Evolutionary conservation across 2,888 invertebrate species (phyloP).

Genomic region (Drosophila subsilvestris): DNA sequence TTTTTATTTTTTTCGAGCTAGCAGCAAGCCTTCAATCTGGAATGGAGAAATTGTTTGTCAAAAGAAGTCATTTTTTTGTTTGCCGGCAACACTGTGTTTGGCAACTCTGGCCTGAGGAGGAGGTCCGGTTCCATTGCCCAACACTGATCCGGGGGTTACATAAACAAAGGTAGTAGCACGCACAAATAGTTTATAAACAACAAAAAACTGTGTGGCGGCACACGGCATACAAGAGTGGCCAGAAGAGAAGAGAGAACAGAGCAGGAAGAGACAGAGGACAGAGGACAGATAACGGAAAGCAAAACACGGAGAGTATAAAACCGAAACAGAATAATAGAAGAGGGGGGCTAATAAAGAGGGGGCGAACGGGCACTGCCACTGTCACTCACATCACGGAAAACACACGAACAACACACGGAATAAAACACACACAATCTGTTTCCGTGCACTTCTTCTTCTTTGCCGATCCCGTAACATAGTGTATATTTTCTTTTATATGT

Average conservation of each 20-base stretch:
- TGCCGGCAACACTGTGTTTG: conserved; percentile 28
- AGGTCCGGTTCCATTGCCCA: conserved; percentile 33
- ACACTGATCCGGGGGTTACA: conserved; percentile 34
- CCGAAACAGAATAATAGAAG: background rate
- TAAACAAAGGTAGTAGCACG: conserved; percentile 26
- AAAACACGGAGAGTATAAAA: background rate
- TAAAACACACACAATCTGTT: conserved; percentile 1
- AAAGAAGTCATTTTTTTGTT: conserved; percentile 1
- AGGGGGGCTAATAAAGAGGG: background rate
- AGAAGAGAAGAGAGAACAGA: background rate
- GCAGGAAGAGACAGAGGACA: background rate
- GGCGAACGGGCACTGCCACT: background rate
- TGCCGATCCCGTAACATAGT: background rate
- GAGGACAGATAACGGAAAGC: background rate
- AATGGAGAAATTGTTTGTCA: conserved; percentile 5
- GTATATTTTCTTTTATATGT: background rate
- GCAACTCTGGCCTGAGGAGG: conserved; percentile 27
- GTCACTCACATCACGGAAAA: background rate
- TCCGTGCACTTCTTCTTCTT: background rate
- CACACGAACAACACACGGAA: background rate
- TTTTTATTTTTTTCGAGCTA: background rate
- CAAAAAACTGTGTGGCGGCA: conserved; percentile 1
- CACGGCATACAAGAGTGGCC: background rate
- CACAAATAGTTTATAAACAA: conserved; percentile 24
- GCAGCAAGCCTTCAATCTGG: background rate